These are phyloP conservation scores for Rhinoptilus africanus DNA, from an alignment of 2,113 vertebrate genomes.

Conservation along the genomic window DNA sequence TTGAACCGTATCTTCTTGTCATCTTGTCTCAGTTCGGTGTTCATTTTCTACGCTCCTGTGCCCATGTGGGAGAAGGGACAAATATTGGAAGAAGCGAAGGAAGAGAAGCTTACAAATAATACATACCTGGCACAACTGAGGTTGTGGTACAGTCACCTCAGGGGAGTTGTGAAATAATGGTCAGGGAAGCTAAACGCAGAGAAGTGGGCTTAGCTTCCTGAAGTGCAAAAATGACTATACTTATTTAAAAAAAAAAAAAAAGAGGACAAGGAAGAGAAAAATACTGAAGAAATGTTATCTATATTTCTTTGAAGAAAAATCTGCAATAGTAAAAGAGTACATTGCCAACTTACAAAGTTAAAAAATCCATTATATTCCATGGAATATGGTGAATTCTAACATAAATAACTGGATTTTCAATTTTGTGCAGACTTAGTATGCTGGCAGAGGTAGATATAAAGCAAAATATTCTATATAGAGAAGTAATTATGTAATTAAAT, in stretches of 20 bases:
- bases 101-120: not conserved
- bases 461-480: not conserved
- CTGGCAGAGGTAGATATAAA: not conserved
- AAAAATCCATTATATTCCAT: not conserved
- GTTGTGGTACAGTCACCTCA: not conserved
- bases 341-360: not conserved
- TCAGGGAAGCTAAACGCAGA: not conserved
- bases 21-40: not conserved
- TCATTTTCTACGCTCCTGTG: not conserved
- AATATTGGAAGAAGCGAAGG: not conserved
- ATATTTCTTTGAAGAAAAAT: not conserved
- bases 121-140: not conserved
- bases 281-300: not conserved
- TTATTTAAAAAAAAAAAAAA: not conserved
- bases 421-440: not conserved
- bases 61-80: not conserved
- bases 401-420: accelerated
- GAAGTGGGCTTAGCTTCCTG: not conserved
- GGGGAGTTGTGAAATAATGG: not conserved
- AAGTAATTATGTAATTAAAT: not conserved
- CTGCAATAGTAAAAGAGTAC: not conserved
- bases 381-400: not conserved
- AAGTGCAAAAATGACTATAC: not conserved
- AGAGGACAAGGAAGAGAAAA: not conserved
- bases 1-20: not conserved